Evolutionary conservation across 2,888 invertebrate genomes (phyloP).

Genomic region (Apodemia zela): DNA sequence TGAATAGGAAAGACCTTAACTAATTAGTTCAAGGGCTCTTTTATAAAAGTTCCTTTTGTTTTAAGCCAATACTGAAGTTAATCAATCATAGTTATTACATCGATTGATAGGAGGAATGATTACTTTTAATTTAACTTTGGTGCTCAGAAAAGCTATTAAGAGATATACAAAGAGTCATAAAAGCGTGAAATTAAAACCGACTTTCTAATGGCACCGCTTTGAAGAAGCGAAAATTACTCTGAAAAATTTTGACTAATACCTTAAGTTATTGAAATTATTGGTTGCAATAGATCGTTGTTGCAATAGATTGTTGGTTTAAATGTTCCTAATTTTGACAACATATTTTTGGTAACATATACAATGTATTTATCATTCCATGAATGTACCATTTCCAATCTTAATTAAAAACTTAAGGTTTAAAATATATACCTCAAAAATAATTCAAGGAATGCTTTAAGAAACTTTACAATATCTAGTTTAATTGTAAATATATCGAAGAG

Average conservation of each 20-base stretch:
- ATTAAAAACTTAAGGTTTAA: no score
- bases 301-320: no score
- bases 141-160: background rate
- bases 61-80: slow-evolving; percentile 48
- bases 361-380: no score
- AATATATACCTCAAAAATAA: background rate
- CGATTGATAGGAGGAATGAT: slow-evolving; percentile 10
- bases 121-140: slow-evolving; percentile 11
- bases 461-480: slow-evolving; percentile 2
- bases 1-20: slow-evolving; percentile 29
- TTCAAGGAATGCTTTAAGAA: background rate
- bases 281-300: no score
- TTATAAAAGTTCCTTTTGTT: slow-evolving; percentile 43
- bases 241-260: background rate
- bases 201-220: background rate
- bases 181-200: slow-evolving; percentile 1
- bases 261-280: no score
- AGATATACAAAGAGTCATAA: background rate
- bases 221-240: background rate
- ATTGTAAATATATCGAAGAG: slow-evolving; percentile 26
- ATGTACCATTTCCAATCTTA: no score
- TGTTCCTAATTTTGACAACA: no score
- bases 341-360: no score
- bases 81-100: slow-evolving; percentile 44
- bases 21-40: slow-evolving; percentile 55